Base-by-base conservation (phyloP, 2,113 vertebrate species). In the Dolichotis patagonum region DNA sequence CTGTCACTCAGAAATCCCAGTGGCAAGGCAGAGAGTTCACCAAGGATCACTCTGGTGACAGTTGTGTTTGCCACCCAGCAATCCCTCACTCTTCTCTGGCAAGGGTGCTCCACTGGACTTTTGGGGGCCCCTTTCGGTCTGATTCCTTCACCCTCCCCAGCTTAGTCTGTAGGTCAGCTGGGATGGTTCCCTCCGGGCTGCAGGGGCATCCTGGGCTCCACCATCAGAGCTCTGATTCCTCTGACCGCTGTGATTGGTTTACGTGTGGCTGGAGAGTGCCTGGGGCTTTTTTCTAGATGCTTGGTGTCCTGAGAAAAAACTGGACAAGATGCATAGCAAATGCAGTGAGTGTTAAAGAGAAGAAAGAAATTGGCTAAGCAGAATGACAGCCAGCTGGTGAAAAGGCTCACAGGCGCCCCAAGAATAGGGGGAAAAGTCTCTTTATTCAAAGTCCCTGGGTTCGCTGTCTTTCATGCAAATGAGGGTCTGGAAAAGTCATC, bases 1-100 rank as follows among this genome's bases (percentile, higher is more conserved):
- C 78, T 91, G 93, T 80, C 97, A 95, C 80, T 93, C 95, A 11
- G 5, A 35, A 81, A 43, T 86, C 71, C 90, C 82, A 17, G 88
- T 0, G 65, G n/a, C 85, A 22, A 32, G 52, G 62, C 77, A 8
- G 71, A 56, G 84, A n/a, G 82, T 22, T 58, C 26, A 30, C 10
- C 35, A 16, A 2, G 2, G 41, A 49, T 67, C 78, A 41, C 54
- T 32, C 69, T 52, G 46, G n/a, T 9, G 78, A 80, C 69, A 67
- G 56, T 26, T 32, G 69, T 10, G 54, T 14, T 17, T 62, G 38
- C 63, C 62, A 0, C 35, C 69, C 78, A 63, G 92, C 1, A 2
- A 65, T 69, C 81, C 80, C 41, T 77, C 73, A n/a, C 28, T 7
- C n/a, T n/a, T 73, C 49, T 32, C 38, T 20, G 69, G 35, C 96